Evolutionary conservation across 2,113 vertebrate species (phyloP).

Genomic region (Myxocyprinus asiaticus): DNA sequence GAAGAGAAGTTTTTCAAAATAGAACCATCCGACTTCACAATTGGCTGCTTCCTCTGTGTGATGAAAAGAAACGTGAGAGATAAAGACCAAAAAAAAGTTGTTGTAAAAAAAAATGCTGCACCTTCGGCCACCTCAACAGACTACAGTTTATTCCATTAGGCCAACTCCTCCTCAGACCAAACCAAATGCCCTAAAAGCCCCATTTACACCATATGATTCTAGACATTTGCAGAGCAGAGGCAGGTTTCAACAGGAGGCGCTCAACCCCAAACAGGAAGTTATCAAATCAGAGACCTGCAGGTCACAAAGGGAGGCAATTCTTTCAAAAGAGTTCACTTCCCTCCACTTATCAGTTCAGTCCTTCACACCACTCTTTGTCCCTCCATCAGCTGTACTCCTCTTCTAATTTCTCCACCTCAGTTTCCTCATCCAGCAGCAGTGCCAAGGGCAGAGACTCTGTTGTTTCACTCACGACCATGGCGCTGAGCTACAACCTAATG

Average conservation of each 20-base stretch:
- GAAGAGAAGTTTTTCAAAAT: conserved; percentile 80
- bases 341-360: conserved; percentile 61
- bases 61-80: conserved; percentile 88
- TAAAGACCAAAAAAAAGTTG: too few relatives aligned
- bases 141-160: neutral
- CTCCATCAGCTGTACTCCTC: neutral
- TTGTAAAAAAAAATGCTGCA: neutral
- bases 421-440: conserved; percentile 34
- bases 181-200: neutral
- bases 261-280: neutral
- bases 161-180: conserved; percentile 6
- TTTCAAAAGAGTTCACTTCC: too few relatives aligned
- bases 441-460: neutral
- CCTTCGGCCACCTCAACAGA: neutral
- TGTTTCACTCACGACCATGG: neutral
- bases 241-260: neutral
- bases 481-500: neutral
- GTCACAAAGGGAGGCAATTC: conserved; percentile 52
- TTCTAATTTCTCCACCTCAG: conserved; percentile 1
- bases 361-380: neutral
- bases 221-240: neutral
- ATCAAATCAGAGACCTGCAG: neutral
- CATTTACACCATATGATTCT: neutral
- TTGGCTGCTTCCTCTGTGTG: conserved; percentile 89
- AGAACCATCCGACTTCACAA: conserved; percentile 78